phyloP scores from a whole-genome alignment of 2,797 vertebrate genomes.

The Gambusia yucatana region DNA sequence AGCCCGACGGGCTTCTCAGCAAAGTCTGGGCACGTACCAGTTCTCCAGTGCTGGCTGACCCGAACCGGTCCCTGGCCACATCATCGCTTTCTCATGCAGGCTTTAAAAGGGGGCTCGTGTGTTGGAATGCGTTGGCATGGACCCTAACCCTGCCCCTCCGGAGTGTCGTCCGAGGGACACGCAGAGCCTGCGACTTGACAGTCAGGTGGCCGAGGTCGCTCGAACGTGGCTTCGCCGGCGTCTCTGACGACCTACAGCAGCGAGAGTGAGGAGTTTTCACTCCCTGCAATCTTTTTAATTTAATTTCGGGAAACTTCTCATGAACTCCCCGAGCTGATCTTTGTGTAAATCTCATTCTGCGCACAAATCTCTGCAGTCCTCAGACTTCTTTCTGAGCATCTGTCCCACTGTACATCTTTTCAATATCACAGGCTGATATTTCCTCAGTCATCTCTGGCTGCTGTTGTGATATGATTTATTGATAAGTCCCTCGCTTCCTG shows the following conservation, averaged over 20 bases:
- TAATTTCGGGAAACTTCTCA: slow-evolving; percentile 20
- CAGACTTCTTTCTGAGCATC: slow-evolving; percentile 10
- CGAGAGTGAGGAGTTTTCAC: not conserved
- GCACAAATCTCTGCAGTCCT: slow-evolving; percentile 23
- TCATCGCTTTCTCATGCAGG: slow-evolving; percentile 53
- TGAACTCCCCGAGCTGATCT: slow-evolving; percentile 20
- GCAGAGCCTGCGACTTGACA: slow-evolving; percentile 54
- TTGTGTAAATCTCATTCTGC: slow-evolving; percentile 27
- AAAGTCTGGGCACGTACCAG: slow-evolving; percentile 68
- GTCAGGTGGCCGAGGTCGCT: slow-evolving; percentile 50
- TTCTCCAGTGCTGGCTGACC: slow-evolving; percentile 63
- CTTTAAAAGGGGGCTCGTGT: slow-evolving; percentile 60
- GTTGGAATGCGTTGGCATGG: slow-evolving; percentile 38
- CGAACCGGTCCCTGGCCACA: slow-evolving; percentile 61
- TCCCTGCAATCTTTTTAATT: slow-evolving; percentile 26
- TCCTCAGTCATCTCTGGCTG: slow-evolving; percentile 24
- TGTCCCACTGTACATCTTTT: slow-evolving; percentile 13
- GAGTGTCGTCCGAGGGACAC: slow-evolving; percentile 49
- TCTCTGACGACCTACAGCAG: slow-evolving; percentile 35
- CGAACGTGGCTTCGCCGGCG: slow-evolving; percentile 27
- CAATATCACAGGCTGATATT: slow-evolving; percentile 18
- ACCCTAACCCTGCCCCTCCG: slow-evolving; percentile 50
- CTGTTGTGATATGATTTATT: slow-evolving; percentile 53
- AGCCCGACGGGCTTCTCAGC: slow-evolving; percentile 57
- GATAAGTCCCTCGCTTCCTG: slow-evolving; percentile 56